Conservation (phyloP, 1,140 invertebrate species). For the Cherax quadricarinatus region DNA sequence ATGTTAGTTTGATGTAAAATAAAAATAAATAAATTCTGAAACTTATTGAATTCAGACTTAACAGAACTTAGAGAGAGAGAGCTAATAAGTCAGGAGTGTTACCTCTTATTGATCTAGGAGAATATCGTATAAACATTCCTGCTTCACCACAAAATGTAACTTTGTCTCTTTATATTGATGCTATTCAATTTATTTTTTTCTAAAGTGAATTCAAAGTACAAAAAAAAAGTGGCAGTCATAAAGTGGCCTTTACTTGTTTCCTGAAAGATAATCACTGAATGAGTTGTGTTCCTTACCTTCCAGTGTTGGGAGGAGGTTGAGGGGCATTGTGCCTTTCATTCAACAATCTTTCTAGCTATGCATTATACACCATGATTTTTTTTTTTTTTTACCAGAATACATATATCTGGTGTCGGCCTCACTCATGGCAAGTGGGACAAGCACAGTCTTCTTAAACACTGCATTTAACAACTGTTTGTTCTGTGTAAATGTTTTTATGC, state of each 20-base stretch:
- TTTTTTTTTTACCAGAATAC: neutral
- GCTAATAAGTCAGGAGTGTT: no score
- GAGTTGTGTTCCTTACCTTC: neutral
- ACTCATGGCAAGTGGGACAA: neutral
- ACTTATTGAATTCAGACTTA: no score
- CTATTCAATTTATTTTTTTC: neutral
- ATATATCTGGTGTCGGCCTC: neutral
- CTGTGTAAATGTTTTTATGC: no score
- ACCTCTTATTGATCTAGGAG: neutral
- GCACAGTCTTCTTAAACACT: no score
- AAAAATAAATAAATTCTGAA: no score
- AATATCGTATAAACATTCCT: neutral
- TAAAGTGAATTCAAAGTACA: neutral
- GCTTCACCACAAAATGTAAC: neutral
- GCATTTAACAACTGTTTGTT: no score
- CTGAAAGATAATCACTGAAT: neutral
- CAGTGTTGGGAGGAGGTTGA: neutral
- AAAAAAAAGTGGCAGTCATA: neutral
- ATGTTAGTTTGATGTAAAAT: no score
- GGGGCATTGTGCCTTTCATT: neutral
- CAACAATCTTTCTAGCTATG: neutral
- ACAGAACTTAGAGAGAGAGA: no score
- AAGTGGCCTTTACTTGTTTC: neutral
- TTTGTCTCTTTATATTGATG: neutral
- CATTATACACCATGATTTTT: neutral